A percentile compares a stretch with the other conserved stretches of the same genome.
Evolutionary conservation across 1,140 invertebrate genomes (phyloP).

Genomic region (Drosophila serrata): DNA sequence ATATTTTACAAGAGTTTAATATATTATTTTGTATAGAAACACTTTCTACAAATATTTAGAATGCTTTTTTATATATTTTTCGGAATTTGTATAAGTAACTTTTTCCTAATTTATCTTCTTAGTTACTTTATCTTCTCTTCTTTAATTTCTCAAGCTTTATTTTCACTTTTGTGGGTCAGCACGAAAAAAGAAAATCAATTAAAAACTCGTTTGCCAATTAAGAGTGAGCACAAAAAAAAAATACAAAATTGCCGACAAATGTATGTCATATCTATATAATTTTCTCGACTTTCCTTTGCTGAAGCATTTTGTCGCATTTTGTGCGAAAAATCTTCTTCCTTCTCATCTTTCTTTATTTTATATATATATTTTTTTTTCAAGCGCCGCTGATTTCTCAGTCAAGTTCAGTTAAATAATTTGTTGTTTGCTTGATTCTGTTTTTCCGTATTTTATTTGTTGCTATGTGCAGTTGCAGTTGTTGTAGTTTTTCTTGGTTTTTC

Average conservation of each 20-base stretch:
- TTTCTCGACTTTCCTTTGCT: constrained; percentile 40
- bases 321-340: constrained; percentile 39
- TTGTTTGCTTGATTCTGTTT: constrained; percentile 59
- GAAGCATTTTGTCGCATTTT: constrained; percentile 47
- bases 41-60: not conserved
- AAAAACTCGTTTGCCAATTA: constrained; percentile 53
- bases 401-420: constrained; percentile 82
- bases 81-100: not conserved
- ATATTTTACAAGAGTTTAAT: not conserved
- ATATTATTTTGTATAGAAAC: not conserved
- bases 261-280: constrained; percentile 34
- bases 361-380: not conserved
- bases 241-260: constrained; percentile 17
- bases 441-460: constrained; percentile 60
- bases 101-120: not conserved
- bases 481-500: not conserved
- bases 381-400: constrained; percentile 77
- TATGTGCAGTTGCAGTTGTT: constrained; percentile 61
- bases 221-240: constrained; percentile 7
- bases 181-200: constrained; percentile 57
- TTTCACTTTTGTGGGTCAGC: constrained; percentile 53
- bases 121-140: not conserved
- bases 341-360: constrained; percentile 4
- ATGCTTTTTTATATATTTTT: not conserved
- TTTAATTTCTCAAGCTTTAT: constrained; percentile 2